Conservation (phyloP, 2,113 vertebrate genomes). For the Brachyhypopomus gauderio region DNA sequence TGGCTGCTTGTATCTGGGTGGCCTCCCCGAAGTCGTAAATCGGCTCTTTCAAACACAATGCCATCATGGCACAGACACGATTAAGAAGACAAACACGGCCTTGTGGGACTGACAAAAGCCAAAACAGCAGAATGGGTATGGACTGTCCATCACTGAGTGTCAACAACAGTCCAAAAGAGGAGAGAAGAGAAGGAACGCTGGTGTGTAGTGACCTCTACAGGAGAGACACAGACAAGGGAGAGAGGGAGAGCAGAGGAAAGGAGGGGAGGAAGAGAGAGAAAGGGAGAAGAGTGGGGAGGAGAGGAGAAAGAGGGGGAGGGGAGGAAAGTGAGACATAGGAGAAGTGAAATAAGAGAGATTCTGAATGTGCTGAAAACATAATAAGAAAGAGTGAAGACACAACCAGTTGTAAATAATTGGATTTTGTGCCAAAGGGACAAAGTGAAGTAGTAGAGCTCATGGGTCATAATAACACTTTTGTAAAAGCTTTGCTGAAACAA, state of each 20-base stretch:
- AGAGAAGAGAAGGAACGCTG: background rate
- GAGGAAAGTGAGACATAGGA: background rate
- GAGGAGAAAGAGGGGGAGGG: background rate
- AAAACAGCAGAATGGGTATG: background rate
- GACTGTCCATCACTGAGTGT: background rate
- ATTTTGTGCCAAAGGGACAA: background rate
- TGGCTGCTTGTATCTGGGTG: background rate
- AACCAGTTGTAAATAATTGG: background rate
- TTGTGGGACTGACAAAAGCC: constrained; percentile 10
- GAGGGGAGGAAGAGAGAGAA: background rate
- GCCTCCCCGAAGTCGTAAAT: constrained; percentile 2
- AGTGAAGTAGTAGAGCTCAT: background rate
- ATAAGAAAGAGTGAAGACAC: background rate
- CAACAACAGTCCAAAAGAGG: background rate
- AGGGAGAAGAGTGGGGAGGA: background rate
- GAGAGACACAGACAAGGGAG: background rate
- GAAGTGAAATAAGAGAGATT: background rate
- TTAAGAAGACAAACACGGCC: background rate
- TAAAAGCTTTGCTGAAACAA: background rate
- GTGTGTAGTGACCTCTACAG: too few relatives aligned
- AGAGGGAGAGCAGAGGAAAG: background rate
- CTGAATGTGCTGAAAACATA: background rate
- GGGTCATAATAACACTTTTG: background rate
- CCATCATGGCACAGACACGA: background rate
- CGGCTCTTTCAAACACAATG: constrained; percentile 14